Evolutionary conservation across 2,113 vertebrate species (phyloP).

Genomic region (Paradisaea rubra): DNA sequence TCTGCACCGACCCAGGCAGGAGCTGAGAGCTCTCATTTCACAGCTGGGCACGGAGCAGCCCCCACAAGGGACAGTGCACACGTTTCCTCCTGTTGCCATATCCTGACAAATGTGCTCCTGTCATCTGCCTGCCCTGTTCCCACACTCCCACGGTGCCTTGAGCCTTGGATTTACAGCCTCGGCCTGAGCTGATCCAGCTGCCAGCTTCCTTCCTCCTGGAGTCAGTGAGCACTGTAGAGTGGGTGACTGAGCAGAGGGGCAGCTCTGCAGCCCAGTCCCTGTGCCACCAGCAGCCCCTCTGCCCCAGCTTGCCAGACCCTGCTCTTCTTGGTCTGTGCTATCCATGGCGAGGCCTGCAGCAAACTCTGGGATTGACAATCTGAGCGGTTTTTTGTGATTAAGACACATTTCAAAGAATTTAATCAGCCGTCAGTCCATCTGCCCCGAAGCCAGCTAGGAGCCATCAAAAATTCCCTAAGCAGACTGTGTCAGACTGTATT

Average conservation of each 20-base stretch:
- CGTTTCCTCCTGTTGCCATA: background rate
- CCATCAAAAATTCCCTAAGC: background rate
- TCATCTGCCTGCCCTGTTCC: background rate
- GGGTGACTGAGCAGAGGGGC: background rate
- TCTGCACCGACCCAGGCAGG: background rate
- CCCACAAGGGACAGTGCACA: background rate
- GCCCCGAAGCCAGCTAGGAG: background rate
- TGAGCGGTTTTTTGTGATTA: background rate
- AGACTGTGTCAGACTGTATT: background rate
- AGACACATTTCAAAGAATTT: background rate
- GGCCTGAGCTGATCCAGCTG: background rate
- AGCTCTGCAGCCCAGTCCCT: background rate
- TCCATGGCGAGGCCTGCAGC: background rate
- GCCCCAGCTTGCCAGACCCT: background rate
- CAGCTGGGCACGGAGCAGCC: background rate
- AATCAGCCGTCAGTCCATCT: background rate
- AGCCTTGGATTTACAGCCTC: background rate
- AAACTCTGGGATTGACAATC: background rate
- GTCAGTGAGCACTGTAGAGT: background rate
- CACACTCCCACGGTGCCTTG: background rate
- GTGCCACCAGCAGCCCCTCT: background rate
- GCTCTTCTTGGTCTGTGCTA: fast-evolving
- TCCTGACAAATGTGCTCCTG: background rate
- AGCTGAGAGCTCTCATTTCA: background rate
- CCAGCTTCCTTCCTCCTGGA: background rate